Base-by-base conservation (phyloP, 2,113 vertebrate species). In the Pycnonotus jocosus region DNA sequence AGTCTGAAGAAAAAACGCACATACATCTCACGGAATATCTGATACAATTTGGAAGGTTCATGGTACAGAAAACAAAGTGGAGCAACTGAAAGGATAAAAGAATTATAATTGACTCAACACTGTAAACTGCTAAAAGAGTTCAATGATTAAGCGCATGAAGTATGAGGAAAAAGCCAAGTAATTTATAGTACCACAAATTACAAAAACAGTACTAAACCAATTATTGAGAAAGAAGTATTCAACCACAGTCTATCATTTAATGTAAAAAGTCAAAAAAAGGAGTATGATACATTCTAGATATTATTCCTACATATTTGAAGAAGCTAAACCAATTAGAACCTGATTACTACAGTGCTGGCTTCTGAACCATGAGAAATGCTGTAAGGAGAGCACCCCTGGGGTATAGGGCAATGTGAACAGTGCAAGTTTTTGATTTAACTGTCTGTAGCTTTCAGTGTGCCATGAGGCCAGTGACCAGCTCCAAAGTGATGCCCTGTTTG, bases 21-120 rank as follows among this genome's bases (percentile, higher is more conserved):
- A 80, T 99, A 99, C 99, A 99, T 99, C 98, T 99, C 99, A 90
- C 98, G 98, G 98, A 99, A 99, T 62, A 99, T 98, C 89, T 98
- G 98, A 98, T 99, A 99, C 77, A 99, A 95, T 97, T 98, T 99
- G 96, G 98, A 99, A 19, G 99, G 99, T 95, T 99, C 99, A 30
- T 99, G 99, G 97, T 99, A 99, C 86, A 99, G 96, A 98, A 99
- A 99, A 97, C 99, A 99, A 97, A 99, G 98, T 57, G 99, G 99
- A 58, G 99, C 99, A 96, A 99, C 99, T 99, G 98, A 87, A 97
- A 98, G 93, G 71, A 97, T 82, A 96, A 97, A 95, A 95, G 82
- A 91, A 81, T 92, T 61, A 79, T 37, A 92, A 93, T 89, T 86
- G 76, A 81, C 82, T 80, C 89, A 97, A 94, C 51, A 87, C 24